Base-by-base conservation (phyloP, 1,140 invertebrate genomes). In the Agrypnia vestita region DNA sequence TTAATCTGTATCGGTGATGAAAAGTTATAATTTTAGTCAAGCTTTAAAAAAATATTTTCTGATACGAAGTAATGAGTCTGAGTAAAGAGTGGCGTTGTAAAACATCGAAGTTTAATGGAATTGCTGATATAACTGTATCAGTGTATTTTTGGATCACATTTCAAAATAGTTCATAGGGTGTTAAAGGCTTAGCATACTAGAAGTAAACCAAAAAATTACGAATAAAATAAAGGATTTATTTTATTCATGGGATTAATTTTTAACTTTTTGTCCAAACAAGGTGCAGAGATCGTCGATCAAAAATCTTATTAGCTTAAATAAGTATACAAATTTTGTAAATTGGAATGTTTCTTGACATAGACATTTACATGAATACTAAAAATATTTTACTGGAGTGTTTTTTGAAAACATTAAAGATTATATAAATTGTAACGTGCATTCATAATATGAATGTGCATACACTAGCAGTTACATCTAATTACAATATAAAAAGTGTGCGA, bases 401-500 rank as follows among this genome's bases (percentile, higher is more conserved):
- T 46, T 17, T 71, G 51, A 74, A 59, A 74, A 74, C 21, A 59
- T 59, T 44, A 46, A 61, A 56, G 51, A 43, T 56, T 59, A 59
- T 53, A 59, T 44, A 74, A 19, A 71, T 64, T 10, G 35, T 46
- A 56, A 69, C 62, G 80, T 81, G 80, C 80, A 78, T 78, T 81
- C 75, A 49, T 62, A 21, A 59, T 3, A 35, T 35, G 55, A 72
- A 78, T 74, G 80, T 83, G 79, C 82, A 59, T 76, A 79, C 67
- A 80, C 71, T 71, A 73, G 53, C 69, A 82, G n/a, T 69, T 79
- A 74, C 78, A 56, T 61, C 21, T 72, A 59, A 82, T 73, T 59
- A 72, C 51, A 71, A 51, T 82, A 82, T 67, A 67, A 77, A n/a
- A 59, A 51, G 71, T 80, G 82, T 83, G 79, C 82, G 76, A 82